Base-by-base conservation (phyloP, 92 coral and sea anemone genomes). In the Epizoanthus fatuus region DNA sequence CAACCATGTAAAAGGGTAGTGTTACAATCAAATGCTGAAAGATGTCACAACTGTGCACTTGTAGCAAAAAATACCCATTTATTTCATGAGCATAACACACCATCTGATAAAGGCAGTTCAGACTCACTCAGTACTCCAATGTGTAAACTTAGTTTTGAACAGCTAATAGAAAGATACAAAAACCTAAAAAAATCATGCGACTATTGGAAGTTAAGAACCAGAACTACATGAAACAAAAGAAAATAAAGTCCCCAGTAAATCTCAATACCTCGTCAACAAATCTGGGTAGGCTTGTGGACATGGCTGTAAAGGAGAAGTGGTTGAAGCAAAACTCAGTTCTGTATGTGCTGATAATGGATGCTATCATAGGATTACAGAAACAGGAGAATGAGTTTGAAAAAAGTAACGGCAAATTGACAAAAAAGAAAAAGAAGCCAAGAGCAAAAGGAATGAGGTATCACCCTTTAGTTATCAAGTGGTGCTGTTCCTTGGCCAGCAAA, bases 341-440 rank as follows among this genome's bases (percentile, higher is more conserved):
- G 13, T 73, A 85, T 72, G 47, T 76, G 7, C 49, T 90, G 4
- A 7, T 90, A 8, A 44, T 10, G 9, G 93, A 90, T 44, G 74
- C 93, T 12, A 4, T 90, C 3, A 85, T n/a, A 40, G 72, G 81
- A 0, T 55, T 85, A 25, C 45, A 89, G 49, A 22, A 16, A 3
- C 93, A 89, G 52, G 90, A 89, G n/a, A 75, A 79, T 35, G 66
- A 89, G 40, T 78, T 78, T 40, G 7, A 12, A 16, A 73, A 63
- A 49, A 70, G 29, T 62, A 17, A 32, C 22, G 52, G 12, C 9
- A 47, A 47, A 47, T 12, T 47, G 12, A 47, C 12, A 22, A 22
- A 22, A 22, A 22, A 22, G 0, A 22, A 22, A 0, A 22, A 22
- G 25, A 22, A 22, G 25, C 25, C 25, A 22, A 22, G 25, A 22